A percentile compares a stretch with the other conserved stretches of the same genome.
Evolutionary conservation across 2,888 invertebrate species (phyloP).

Genomic region (Folsomia manolachei): DNA sequence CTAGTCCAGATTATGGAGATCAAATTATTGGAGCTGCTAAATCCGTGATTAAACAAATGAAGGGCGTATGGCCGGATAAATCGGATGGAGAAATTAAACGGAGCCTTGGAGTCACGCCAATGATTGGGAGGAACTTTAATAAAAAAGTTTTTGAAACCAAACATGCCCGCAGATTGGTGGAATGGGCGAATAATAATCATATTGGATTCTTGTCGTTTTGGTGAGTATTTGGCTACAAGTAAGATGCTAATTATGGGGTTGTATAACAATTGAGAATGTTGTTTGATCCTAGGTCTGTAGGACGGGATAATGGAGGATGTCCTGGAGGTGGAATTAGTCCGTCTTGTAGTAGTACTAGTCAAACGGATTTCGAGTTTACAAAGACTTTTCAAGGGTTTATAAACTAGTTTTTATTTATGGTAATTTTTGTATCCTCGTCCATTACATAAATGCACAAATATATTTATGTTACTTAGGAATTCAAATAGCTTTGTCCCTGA

Average conservation of each 20-base stretch:
- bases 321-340: slow-evolving; percentile 41
- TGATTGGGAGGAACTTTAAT: slow-evolving; percentile 38
- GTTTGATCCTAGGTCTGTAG: slow-evolving; percentile 20
- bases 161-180: slow-evolving; percentile 40
- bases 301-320: slow-evolving; percentile 43
- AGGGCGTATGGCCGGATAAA: slow-evolving; percentile 47
- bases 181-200: slow-evolving; percentile 44
- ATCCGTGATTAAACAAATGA: slow-evolving; percentile 43
- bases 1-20: slow-evolving; percentile 41
- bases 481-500: no score
- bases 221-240: slow-evolving; percentile 18
- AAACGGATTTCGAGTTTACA: slow-evolving; percentile 43
- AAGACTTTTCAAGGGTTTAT: slow-evolving; percentile 46
- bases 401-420: no score
- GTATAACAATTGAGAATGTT: not conserved
- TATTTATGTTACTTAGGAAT: no score
- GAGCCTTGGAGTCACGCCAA: slow-evolving; percentile 38
- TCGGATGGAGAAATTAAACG: slow-evolving; percentile 33
- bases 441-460: no score
- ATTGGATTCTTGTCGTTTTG: slow-evolving; percentile 44
- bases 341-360: slow-evolving; percentile 41
- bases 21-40: slow-evolving; percentile 41
- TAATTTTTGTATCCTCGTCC: no score
- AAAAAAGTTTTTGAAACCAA: slow-evolving; percentile 39
- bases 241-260: slow-evolving; percentile 2